Conservation (phyloP, 92 coral and sea anemone genomes). For the Blastomussa wellsi region DNA sequence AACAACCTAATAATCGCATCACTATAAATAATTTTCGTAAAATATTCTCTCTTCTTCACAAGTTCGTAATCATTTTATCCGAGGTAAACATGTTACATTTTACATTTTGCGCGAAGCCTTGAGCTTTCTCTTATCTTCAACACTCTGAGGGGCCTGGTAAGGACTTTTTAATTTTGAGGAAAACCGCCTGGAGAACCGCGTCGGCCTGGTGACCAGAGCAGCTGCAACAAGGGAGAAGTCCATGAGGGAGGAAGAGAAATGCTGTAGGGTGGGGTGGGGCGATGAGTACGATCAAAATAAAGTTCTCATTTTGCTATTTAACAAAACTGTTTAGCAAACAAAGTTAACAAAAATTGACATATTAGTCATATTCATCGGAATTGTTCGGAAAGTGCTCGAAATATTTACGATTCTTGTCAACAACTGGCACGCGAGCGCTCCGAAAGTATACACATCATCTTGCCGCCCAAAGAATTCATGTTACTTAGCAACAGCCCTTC, state of each 20-base stretch:
- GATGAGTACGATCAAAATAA: neutral
- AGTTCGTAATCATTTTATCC: neutral
- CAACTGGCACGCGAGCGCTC: neutral
- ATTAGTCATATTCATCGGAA: too few species aligned
- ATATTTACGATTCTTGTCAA: too few species aligned
- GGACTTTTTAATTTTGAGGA: slow-evolving; percentile 56
- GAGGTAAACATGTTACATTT: neutral
- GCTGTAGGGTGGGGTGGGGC: slow-evolving; percentile 11
- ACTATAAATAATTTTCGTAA: neutral
- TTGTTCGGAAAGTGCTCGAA: too few species aligned
- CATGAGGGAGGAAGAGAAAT: neutral
- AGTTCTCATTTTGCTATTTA: too few species aligned
- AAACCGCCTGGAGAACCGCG: slow-evolving; percentile 67
- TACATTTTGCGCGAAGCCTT: neutral
- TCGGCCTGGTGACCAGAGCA: slow-evolving; percentile 76
- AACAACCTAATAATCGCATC: neutral
- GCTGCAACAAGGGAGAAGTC: slow-evolving; percentile 14
- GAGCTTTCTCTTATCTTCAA: neutral
- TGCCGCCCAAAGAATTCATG: too few species aligned
- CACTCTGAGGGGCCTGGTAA: slow-evolving; percentile 29
- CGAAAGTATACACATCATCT: too few species aligned
- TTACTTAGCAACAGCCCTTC: too few species aligned
- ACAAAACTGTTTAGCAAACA: too few species aligned
- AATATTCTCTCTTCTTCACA: neutral
- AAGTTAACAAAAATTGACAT: too few species aligned